phyloP scores from a whole-genome alignment of 2,888 invertebrate species.

The Drosophila cognata region DNA sequence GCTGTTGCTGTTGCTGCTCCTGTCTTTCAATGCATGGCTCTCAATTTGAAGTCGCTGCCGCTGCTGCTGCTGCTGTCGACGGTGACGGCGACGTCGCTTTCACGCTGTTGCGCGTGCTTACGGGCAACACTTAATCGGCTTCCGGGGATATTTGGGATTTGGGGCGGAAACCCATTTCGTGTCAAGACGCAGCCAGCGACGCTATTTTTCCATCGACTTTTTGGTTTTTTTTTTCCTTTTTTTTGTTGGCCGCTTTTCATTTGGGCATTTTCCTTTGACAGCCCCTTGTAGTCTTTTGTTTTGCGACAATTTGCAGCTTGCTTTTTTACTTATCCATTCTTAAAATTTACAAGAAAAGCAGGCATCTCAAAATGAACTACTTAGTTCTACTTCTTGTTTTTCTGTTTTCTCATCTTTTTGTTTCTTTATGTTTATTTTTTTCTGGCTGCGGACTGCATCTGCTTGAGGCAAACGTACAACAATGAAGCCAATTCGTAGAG shows the following conservation, averaged over 20 bases:
- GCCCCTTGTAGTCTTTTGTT: constrained; percentile 68
- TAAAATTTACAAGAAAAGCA: constrained; percentile 76
- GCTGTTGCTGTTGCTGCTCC: constrained; percentile 9
- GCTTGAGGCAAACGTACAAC: constrained; percentile 63
- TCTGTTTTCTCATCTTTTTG: constrained; percentile 14
- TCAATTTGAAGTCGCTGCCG: constrained; percentile 64
- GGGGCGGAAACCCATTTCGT: constrained; percentile 81
- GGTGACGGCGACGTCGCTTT: constrained; percentile 46
- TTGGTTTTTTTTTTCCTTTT: constrained; percentile 1
- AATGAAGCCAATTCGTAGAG: constrained; percentile 75
- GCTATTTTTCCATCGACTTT: constrained; percentile 31
- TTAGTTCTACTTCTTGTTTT: constrained; percentile 58
- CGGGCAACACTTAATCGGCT: constrained; percentile 81
- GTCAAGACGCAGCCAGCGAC: constrained; percentile 71
- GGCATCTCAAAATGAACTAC: constrained; percentile 75
- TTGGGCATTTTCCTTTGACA: constrained; percentile 65
- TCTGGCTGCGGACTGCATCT: constrained; percentile 25
- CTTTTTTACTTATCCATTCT: constrained; percentile 77
- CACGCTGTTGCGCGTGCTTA: constrained; percentile 76
- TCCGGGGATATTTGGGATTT: constrained; percentile 81
- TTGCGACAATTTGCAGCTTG: constrained; percentile 77
- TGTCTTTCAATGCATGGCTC: constrained; percentile 42
- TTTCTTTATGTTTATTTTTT: constrained; percentile 7
- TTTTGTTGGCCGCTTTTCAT: constrained; percentile 66
- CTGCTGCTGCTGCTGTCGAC: constrained; percentile 13